Evolutionary conservation across 2,113 vertebrate genomes (phyloP), one percentile per base, ranked within the genome.

Genomic region (Sigmodon hispidus): DNA sequence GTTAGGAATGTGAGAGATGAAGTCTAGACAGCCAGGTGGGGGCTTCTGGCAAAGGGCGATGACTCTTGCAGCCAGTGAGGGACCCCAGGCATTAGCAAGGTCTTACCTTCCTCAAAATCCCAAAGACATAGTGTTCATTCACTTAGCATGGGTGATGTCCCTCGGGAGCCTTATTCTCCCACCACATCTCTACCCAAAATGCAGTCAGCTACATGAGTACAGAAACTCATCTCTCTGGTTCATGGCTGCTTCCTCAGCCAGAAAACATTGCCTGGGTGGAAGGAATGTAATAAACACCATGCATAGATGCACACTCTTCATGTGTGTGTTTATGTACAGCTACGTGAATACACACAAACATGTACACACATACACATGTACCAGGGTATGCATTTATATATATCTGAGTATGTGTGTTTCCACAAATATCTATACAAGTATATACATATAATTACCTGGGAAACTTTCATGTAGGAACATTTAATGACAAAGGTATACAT

Each of bases 51-150:
- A 24, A 12, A 17, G 34, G 50, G 34, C 1, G 3, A 57, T 17
- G 12, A 31, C 17, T 80, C 1, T 0, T 6, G 8, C 22, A 70
- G 55, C 34, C 3, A 10, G 0, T 1, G 59, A 29, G 36, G 70
- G 57, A 29, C 34, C 16, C 43, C 63, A 34, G 29, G 21, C 40
- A 15, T 15, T 19, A 10, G 55, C 3, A 16, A 59, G 36, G 7
- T 3, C 7, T 63, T 16, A 0, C 9, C 16, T 80, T 50, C 61
- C 43, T 77, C 70, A 73, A 79, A 40, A 89, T 34, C 61, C 72
- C 0, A 21, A 48, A 65, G 55, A 67, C 1, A 0, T 11, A 69
- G 22, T 15, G 50, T 31, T 48, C 1, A 34, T 36, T 72, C 22
- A 36, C 40, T 73, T 77, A 13, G 15, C 12, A 59, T 6, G 40